Evolutionary conservation across 2,888 invertebrate genomes (phyloP), one percentile per base, ranked within the genome.

Genomic region (Drosophila subsilvestris): DNA sequence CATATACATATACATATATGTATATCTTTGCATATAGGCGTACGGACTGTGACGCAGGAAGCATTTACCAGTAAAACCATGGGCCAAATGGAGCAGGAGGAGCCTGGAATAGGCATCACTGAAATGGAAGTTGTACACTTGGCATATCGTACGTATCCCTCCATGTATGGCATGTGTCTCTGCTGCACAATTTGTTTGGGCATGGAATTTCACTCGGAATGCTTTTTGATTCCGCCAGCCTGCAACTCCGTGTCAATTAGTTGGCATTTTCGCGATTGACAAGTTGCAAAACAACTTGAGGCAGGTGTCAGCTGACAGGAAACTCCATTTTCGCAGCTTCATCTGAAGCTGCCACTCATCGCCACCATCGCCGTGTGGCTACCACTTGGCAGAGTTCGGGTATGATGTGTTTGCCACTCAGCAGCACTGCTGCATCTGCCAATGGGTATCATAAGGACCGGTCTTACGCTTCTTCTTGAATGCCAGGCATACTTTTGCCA

Each of bases 201-300:
- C 8, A 27, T 32, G 12, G 4, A 32, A 4, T 0, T 32, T 45
- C 45, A 58, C 42, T 63, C 32, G 37, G 49, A 58, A 37, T 44
- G 47, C 58, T 22, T 44, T 53, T 59, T 72, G 56, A 65, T 72
- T 49, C 43, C 22, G 49, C 47, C 42, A 18, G 44, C 43, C 58
- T 42, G 68, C 77, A 74, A 83, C 79, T 79, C 71, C 84, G 81
- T 86, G 84, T 84, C 86, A 86, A 84, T 84, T 86, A 84, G 86
- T 81, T 79, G 57, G 55, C 75, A 74, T 76, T 80, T 74, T 56
- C 63, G 53, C 71, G 78, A 71, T 69, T 69, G 72, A 71, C 71
- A 71, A 71, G 71, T 76, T 78, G 81, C 77, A 56, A 58, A 78
- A 82, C 66, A 71, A 74, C 76, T 63, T 63, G 69, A 63, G 74